phyloP scores from a whole-genome alignment of 2,888 invertebrate species.

The Geotrupes spiniger region DNA sequence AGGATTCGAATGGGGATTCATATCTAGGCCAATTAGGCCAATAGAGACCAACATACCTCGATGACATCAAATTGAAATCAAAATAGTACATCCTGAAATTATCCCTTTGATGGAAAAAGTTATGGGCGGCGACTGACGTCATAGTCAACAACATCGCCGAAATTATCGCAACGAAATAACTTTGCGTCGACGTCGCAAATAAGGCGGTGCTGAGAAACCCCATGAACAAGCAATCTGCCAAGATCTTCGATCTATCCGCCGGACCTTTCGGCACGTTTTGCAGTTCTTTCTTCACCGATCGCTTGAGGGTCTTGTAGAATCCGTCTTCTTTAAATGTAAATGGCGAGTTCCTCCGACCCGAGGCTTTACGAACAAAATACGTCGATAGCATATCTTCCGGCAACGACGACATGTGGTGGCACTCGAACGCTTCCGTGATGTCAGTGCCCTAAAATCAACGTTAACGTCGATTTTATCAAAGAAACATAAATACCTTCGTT shows the following conservation, averaged over 20 bases:
- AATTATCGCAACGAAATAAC: constrained; percentile 48
- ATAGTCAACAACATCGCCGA: constrained; percentile 60
- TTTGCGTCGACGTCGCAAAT: constrained; percentile 41
- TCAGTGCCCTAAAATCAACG: constrained; percentile 63
- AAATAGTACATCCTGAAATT: constrained; percentile 79
- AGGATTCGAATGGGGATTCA: neutral
- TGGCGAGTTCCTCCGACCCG: constrained; percentile 63
- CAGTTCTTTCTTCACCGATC: constrained; percentile 54
- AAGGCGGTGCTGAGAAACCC: constrained; percentile 42
- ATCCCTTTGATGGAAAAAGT: constrained; percentile 72
- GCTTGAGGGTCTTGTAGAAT: constrained; percentile 70
- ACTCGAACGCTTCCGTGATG: constrained; percentile 77
- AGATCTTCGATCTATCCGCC: constrained; percentile 42
- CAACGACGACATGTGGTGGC: constrained; percentile 61
- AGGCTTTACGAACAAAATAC: constrained; percentile 64
- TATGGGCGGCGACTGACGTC: constrained; percentile 65
- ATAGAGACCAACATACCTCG: constrained; percentile 59
- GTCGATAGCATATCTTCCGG: constrained; percentile 61
- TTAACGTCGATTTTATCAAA: too few species aligned
- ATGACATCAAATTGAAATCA: constrained; percentile 66
- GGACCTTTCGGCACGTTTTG: constrained; percentile 54
- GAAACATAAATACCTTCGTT: constrained; percentile 56
- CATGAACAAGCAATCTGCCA: constrained; percentile 47
- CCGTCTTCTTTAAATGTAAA: constrained; percentile 72
- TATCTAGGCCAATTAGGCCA: too few species aligned